A percentile compares a stretch with the other conserved stretches of the same genome.
Evolutionary conservation across 2,113 vertebrate genomes (phyloP).

Genomic region (Chloebia gouldiae): DNA sequence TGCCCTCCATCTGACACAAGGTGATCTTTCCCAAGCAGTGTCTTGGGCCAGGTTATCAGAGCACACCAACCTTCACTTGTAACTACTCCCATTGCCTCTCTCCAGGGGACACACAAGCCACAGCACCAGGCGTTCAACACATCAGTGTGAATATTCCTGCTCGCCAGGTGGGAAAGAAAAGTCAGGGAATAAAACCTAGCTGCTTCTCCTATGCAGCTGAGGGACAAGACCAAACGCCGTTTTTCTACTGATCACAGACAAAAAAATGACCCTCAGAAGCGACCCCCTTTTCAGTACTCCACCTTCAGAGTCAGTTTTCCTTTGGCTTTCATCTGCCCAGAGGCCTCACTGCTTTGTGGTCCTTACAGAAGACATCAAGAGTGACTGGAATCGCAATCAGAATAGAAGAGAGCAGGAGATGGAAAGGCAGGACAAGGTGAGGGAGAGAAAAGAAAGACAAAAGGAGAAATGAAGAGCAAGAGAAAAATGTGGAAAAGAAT

Average conservation of each 20-base stretch:
- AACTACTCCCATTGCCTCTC: neutral
- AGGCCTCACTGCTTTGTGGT: neutral
- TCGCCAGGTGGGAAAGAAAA: neutral
- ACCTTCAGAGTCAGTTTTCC: neutral
- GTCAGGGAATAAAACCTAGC: neutral
- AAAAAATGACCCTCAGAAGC: neutral
- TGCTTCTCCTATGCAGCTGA: neutral
- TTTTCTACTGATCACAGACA: neutral
- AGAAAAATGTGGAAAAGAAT: neutral
- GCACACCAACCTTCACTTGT: neutral
- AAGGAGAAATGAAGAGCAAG: constrained; percentile 2
- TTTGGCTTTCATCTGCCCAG: neutral
- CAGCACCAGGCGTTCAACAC: accelerated
- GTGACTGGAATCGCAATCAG: constrained; percentile 34
- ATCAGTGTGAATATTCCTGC: neutral
- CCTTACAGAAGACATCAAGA: neutral
- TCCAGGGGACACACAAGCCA: neutral
- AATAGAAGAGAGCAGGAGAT: neutral
- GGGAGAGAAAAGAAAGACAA: neutral
- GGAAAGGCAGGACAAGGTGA: neutral
- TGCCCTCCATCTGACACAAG: neutral
- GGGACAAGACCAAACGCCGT: neutral
- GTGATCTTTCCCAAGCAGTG: neutral
- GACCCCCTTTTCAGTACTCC: neutral
- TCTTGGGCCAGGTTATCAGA: neutral